phyloP scores from a whole-genome alignment of 2,797 vertebrate species.

The Lacerta bilineata region DNA sequence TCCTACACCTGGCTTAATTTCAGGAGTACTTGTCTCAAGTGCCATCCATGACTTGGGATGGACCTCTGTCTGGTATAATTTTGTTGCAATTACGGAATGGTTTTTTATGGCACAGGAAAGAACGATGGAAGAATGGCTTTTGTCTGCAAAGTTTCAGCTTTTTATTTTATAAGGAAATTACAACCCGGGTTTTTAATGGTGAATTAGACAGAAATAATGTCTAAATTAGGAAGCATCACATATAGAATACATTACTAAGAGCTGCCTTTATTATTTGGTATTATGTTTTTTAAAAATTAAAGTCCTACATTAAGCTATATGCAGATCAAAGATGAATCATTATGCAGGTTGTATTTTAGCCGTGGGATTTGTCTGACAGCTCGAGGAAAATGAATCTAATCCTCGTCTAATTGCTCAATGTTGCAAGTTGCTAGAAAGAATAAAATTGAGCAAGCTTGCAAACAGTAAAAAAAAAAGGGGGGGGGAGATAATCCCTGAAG shows the following conservation, averaged over 20 bases:
- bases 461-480: constrained; percentile 31
- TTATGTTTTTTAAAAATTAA: background rate
- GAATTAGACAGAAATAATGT: constrained; percentile 44
- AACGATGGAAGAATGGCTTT: constrained; percentile 40
- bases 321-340: constrained; percentile 64
- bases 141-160: constrained; percentile 48
- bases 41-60: background rate
- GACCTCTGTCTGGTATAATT: background rate
- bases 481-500: constrained; percentile 30
- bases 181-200: constrained; percentile 48
- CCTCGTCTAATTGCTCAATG: constrained; percentile 71
- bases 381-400: constrained; percentile 60
- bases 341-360: constrained; percentile 63
- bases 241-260: constrained; percentile 54
- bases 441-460: constrained; percentile 69
- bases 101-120: constrained; percentile 32
- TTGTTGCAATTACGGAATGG: background rate
- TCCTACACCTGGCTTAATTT: background rate
- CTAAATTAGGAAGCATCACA: constrained; percentile 42
- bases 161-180: constrained; percentile 50
- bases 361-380: constrained; percentile 68
- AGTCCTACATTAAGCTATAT: constrained; percentile 38
- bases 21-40: background rate
- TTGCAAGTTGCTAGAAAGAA: constrained; percentile 59
- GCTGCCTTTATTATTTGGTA: background rate